phyloP scores from a whole-genome alignment of 2,113 vertebrate species.

The Illadopsis cleaveri region DNA sequence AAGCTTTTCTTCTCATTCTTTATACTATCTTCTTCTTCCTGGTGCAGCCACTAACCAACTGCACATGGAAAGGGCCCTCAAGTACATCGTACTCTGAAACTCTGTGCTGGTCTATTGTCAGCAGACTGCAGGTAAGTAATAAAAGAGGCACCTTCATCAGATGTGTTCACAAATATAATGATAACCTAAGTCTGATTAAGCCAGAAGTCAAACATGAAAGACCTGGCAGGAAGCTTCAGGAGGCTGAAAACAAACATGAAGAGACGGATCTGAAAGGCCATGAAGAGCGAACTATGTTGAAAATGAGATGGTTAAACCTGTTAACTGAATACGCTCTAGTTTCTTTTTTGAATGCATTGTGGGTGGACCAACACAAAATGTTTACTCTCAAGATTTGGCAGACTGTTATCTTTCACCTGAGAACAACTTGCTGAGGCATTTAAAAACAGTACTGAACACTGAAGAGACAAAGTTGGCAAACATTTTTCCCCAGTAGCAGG shows the following conservation, averaged over 20 bases:
- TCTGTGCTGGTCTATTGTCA: background rate
- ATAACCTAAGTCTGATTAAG: constrained; percentile 23
- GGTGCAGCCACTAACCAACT: background rate
- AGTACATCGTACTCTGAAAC: background rate
- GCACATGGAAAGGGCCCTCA: background rate
- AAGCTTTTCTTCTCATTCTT: background rate
- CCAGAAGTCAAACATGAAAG: constrained; percentile 44
- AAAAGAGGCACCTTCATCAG: constrained; percentile 45
- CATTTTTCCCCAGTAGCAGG: background rate
- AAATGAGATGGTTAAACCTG: background rate
- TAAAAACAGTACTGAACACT: background rate
- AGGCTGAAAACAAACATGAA: background rate
- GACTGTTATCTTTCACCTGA: constrained; percentile 32
- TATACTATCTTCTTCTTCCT: background rate
- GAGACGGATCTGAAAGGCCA: background rate
- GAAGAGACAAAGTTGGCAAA: background rate
- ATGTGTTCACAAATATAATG: constrained; percentile 32
- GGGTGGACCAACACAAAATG: background rate
- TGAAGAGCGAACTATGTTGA: background rate
- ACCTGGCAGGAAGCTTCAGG: background rate
- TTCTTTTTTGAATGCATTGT: background rate
- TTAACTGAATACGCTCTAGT: background rate
- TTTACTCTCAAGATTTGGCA: constrained; percentile 6
- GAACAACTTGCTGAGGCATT: background rate
- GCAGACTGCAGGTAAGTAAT: constrained; percentile 23